These are phyloP conservation scores for Shinisaurus crocodilurus DNA, from an alignment of 2,113 vertebrate genomes.

Conservation along the genomic window DNA sequence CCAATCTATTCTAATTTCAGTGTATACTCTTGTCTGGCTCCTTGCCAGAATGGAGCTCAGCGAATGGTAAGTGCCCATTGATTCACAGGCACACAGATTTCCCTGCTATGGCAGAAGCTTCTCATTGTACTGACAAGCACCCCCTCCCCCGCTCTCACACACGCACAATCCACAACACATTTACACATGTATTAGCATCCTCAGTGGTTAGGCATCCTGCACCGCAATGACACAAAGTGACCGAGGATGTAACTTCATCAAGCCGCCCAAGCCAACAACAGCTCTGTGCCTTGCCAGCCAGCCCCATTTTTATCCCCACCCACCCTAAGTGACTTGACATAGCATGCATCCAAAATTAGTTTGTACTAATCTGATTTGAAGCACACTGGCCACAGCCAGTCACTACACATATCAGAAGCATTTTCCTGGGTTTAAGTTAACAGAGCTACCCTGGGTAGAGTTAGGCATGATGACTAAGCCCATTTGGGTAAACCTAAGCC, in stretches of 20 bases:
- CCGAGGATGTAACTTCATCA: constrained; percentile 24
- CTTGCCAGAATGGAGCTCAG: constrained; percentile 68
- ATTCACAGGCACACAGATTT: constrained; percentile 64
- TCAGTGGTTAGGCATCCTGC: constrained; percentile 31
- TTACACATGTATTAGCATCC: constrained; percentile 35
- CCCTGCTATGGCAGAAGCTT: constrained; percentile 48
- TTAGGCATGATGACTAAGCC: constrained; percentile 39
- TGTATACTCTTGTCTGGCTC: constrained; percentile 66
- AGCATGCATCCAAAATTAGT: constrained; percentile 61
- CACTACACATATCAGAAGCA: constrained; percentile 31
- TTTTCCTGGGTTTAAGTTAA: constrained; percentile 29
- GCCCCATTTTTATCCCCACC: constrained; percentile 41
- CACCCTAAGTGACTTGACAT: constrained; percentile 30
- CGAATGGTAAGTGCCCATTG: constrained; percentile 70
- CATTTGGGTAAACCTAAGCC: no score
- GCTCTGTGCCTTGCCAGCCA: constrained; percentile 23
- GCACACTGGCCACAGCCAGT: constrained; percentile 46
- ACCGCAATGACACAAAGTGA: not conserved
- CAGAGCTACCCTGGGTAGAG: not conserved
- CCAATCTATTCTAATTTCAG: constrained; percentile 74
- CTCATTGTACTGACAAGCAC: constrained; percentile 40
- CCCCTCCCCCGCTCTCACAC: not conserved
- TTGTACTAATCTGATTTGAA: constrained; percentile 60
- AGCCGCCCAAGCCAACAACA: constrained; percentile 24
- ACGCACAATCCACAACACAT: constrained; percentile 38